phyloP scores from a whole-genome alignment of 2,113 vertebrate species.

The Cettia cetti region DNA sequence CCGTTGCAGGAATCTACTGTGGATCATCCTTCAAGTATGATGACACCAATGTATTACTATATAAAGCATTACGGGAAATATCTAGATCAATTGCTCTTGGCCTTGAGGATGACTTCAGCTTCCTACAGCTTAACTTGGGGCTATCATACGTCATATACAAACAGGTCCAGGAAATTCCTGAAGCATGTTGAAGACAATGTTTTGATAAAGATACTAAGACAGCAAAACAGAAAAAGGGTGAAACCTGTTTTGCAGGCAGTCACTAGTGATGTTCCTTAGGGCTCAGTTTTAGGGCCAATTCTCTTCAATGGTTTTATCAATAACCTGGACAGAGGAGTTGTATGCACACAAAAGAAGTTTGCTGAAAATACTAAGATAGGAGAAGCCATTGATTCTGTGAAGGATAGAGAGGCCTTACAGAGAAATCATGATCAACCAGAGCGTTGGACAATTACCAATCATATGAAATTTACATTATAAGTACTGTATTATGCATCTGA shows the following conservation, averaged over 20 bases:
- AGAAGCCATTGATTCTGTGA: background rate
- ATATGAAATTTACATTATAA: background rate
- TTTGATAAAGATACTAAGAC: background rate
- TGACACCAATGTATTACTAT: background rate
- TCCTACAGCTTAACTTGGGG: background rate
- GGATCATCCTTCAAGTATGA: background rate
- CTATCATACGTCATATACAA: background rate
- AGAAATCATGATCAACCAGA: background rate
- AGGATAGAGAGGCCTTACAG: background rate
- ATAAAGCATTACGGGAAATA: background rate
- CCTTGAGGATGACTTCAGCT: background rate
- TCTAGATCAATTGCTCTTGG: background rate
- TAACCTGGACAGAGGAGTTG: background rate
- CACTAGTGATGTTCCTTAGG: background rate
- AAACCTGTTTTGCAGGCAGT: background rate
- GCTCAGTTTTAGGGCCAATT: background rate
- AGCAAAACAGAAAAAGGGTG: background rate
- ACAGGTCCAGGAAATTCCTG: background rate
- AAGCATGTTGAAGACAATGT: background rate
- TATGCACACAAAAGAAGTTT: background rate
- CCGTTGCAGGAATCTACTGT: background rate
- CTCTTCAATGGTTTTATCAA: background rate
- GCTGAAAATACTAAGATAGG: background rate
- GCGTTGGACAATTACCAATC: background rate
- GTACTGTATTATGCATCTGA: background rate